Base-by-base conservation (phyloP, 2,888 invertebrate species). In the Strigamia crassipes region DNA sequence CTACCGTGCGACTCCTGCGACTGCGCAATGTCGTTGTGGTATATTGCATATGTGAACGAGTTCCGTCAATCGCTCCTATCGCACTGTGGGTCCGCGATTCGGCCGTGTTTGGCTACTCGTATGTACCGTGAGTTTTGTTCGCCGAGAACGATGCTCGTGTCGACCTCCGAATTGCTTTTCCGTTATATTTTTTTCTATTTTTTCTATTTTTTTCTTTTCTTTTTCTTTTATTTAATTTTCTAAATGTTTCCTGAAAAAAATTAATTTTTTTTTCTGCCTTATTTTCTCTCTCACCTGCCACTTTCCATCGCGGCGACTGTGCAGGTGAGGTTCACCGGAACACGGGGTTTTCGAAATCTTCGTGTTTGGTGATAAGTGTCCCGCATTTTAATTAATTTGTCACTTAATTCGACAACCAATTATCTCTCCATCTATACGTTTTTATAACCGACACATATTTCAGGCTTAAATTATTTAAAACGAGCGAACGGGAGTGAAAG, bases 271-370 rank as follows among this genome's bases (percentile, higher is more conserved):
- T 73, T 73, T 66, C 5, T 27, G 3, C 3, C 27, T 18, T 27
- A 8, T 13, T 73, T 8, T 31, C 15, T n/a, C 15, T n/a, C 73
- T 73, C 73, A 73, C 73, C 73, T 73, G 73, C 73, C 73, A 56
- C 56, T 73, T 73, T 73, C 15, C 73, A 13, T 13, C 61, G 61
- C 8, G 61, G 8, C 15, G 46, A 38, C 38, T 27, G 31, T 73
- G 73, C 73, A 73, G 73, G 73, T 73, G 73, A 73, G 23, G 73
- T 73, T 12, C 73, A 73, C 73, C 73, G 73, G 73, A 66, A 66
- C 8, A 12, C 3, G n/a, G n/a, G 61, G 31, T 3, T n/a, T n/a
- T 73, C 8, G 31, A 27, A 15, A 73, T 73, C 73, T 73, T 31
- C n/a, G 56, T n/a, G 18, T 18, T 56, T 21, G 18, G 18, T 56